Conservation (phyloP, 2,888 invertebrate genomes). For the Eristalis pertinax region DNA sequence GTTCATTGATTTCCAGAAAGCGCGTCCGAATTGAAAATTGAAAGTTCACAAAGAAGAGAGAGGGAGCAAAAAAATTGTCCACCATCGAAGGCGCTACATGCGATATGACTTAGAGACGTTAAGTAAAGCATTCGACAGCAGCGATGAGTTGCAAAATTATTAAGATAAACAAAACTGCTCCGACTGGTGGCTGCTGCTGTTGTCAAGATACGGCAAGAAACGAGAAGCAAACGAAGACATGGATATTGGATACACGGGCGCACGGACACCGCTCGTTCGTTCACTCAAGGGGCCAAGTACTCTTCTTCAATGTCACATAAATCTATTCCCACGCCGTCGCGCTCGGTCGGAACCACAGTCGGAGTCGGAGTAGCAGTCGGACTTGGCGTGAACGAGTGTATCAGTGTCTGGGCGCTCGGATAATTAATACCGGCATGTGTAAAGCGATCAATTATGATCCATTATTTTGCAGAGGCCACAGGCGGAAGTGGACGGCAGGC, state of each 20-base stretch:
- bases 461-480: slow-evolving; percentile 29
- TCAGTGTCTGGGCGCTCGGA: slow-evolving; percentile 12
- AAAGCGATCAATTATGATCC: slow-evolving; percentile 51
- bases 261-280: neutral
- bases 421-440: slow-evolving; percentile 39
- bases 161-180: slow-evolving; percentile 28
- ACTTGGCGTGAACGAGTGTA: slow-evolving; percentile 1
- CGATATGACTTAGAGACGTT: neutral
- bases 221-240: neutral
- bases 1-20: neutral
- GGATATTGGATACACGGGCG: neutral
- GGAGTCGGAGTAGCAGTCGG: neutral
- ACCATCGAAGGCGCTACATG: slow-evolving; percentile 18
- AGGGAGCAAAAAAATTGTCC: neutral
- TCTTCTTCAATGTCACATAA: slow-evolving; percentile 51
- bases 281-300: slow-evolving; percentile 36
- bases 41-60: neutral
- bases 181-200: neutral
- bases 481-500: slow-evolving; percentile 37
- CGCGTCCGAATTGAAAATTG: neutral
- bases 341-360: too few relatives aligned
- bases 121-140: neutral
- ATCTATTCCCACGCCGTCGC: slow-evolving; percentile 53
- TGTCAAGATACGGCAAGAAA: neutral
- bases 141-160: slow-evolving; percentile 45